Evolutionary conservation across 2,113 vertebrate genomes (phyloP).

Genomic region (Barnardius zonarius): DNA sequence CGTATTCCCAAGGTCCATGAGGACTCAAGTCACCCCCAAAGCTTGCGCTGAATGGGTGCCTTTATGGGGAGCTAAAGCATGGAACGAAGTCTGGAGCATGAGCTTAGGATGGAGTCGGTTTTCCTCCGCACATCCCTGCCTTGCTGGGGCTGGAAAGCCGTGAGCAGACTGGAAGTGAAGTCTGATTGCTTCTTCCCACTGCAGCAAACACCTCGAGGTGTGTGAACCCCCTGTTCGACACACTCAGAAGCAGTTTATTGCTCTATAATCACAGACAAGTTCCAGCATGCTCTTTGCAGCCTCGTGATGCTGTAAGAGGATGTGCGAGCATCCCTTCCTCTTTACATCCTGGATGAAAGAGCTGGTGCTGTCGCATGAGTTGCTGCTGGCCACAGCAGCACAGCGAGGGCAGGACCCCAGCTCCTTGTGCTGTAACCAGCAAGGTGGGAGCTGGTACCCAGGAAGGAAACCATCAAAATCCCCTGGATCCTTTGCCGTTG

Average conservation of each 20-base stretch:
- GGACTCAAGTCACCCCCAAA: neutral
- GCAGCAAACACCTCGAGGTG: neutral
- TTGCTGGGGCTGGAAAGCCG: neutral
- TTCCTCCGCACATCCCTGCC: neutral
- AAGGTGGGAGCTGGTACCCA: neutral
- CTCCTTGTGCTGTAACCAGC: neutral
- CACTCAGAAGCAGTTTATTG: no score
- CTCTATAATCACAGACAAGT: neutral
- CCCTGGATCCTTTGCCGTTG: neutral
- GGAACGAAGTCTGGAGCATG: no score
- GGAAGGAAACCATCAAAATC: neutral
- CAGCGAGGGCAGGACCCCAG: accelerated
- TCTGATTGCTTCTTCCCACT: accelerated
- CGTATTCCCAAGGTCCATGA: neutral
- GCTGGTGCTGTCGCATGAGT: accelerated
- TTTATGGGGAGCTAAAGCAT: neutral
- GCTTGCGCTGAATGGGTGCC: accelerated
- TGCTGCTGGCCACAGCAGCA: neutral
- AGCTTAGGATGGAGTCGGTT: neutral
- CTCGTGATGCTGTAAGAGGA: neutral
- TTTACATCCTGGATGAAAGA: neutral
- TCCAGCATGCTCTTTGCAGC: neutral
- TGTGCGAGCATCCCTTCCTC: neutral
- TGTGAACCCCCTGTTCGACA: neutral
- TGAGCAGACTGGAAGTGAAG: no score